Evolutionary conservation across 2,888 invertebrate species (phyloP).

Genomic region (Netelia fuscicornis): DNA sequence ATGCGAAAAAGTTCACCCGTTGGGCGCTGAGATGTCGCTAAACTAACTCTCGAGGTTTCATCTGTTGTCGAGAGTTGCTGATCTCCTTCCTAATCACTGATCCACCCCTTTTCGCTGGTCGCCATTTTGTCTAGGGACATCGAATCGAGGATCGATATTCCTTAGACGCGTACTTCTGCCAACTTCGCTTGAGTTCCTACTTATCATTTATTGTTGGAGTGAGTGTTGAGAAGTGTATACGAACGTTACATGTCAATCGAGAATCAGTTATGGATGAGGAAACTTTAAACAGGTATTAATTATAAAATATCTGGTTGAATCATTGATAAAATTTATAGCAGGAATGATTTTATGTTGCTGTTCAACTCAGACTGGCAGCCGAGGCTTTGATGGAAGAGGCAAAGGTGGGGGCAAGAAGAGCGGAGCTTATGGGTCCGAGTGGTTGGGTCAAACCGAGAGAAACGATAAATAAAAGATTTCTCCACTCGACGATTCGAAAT

Average conservation of each 20-base stretch:
- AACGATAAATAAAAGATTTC: conserved; percentile 82
- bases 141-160: conserved; percentile 1
- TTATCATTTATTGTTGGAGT: neutral
- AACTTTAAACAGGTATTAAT: conserved; percentile 78
- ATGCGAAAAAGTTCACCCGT: too few relatives aligned
- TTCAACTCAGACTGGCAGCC: conserved; percentile 75
- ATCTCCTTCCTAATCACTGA: too few relatives aligned
- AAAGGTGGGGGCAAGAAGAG: conserved; percentile 81
- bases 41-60: too few relatives aligned
- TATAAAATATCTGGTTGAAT: neutral
- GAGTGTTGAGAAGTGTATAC: neutral
- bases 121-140: neutral
- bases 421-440: conserved; percentile 82
- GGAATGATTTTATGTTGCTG: neutral
- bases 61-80: too few relatives aligned
- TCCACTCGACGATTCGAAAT: conserved; percentile 81
- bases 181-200: neutral
- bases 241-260: neutral
- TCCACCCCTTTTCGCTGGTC: too few relatives aligned
- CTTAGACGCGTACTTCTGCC: neutral
- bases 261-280: conserved; percentile 77
- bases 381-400: conserved; percentile 83
- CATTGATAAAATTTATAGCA: neutral
- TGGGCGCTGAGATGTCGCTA: too few relatives aligned
- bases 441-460: conserved; percentile 83